These are phyloP conservation scores for Eulimnadia texana DNA, from an alignment of 1,140 invertebrate species.

Conservation along the genomic window DNA sequence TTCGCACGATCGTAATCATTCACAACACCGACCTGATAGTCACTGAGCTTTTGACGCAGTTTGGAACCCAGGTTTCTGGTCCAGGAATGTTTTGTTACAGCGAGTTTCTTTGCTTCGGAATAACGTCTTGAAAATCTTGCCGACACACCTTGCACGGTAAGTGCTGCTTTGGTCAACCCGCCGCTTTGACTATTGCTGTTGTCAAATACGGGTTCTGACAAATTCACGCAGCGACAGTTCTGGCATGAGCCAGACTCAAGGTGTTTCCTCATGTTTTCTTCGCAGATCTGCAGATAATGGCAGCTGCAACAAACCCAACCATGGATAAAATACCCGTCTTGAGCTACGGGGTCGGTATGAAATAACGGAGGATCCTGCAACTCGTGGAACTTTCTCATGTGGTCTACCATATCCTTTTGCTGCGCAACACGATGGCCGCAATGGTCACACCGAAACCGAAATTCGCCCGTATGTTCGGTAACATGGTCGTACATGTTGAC, in stretches of 20 bases:
- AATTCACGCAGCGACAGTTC: background rate
- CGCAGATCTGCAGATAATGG: background rate
- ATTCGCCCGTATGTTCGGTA: background rate
- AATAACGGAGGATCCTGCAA: background rate
- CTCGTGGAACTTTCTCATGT: background rate
- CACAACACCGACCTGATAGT: too few species aligned
- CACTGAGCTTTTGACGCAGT: too few species aligned
- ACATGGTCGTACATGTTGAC: background rate
- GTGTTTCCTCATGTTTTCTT: background rate
- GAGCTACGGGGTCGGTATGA: background rate
- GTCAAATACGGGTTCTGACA: background rate
- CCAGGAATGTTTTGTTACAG: too few species aligned
- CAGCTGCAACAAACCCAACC: background rate
- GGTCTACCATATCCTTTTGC: background rate
- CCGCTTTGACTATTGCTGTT: too few species aligned
- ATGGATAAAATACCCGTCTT: background rate
- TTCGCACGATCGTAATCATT: too few species aligned
- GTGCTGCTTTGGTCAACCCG: too few species aligned
- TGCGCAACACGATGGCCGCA: background rate
- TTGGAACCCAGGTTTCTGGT: too few species aligned
- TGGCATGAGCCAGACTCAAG: background rate
- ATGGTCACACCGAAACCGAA: background rate
- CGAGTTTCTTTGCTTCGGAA: too few species aligned
- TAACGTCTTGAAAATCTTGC: too few species aligned
- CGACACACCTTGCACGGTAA: too few species aligned